Conservation (phyloP, 2,888 invertebrate genomes). For the Andrena fulva region DNA sequence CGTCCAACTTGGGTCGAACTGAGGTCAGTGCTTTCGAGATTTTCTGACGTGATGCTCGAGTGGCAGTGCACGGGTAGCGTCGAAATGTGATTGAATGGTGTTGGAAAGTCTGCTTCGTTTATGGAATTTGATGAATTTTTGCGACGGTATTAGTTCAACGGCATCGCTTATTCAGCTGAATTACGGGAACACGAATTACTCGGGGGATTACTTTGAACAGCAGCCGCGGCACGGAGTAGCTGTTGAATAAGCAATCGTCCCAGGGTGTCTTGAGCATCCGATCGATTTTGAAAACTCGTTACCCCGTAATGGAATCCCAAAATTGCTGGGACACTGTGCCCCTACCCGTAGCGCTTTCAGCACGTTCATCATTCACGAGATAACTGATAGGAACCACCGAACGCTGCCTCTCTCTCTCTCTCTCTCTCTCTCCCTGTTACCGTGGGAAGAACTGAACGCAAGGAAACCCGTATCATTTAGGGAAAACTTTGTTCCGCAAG, state of each 20-base stretch:
- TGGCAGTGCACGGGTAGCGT: not conserved
- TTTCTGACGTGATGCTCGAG: not conserved
- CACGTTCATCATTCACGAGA: not conserved
- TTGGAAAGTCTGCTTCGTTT: not conserved
- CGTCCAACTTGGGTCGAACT: not conserved
- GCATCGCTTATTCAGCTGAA: conserved; percentile 28
- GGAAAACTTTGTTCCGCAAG: not conserved
- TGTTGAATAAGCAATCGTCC: conserved; percentile 61
- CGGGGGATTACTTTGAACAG: conserved; percentile 57
- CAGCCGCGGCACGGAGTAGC: conserved; percentile 49
- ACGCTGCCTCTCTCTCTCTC: not conserved
- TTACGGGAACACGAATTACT: conserved; percentile 57
- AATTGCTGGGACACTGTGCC: conserved; percentile 33
- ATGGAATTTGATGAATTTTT: not conserved
- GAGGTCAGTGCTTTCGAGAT: not conserved
- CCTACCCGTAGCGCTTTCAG: not conserved
- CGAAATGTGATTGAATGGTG: not conserved
- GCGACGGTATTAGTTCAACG: not conserved
- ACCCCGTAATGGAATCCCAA: conserved; percentile 55
- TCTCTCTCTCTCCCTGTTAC: no score
- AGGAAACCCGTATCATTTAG: not conserved
- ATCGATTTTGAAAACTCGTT: conserved; percentile 60
- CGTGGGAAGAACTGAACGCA: no score
- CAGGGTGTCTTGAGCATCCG: conserved; percentile 35
- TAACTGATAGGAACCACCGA: conserved; percentile 7